Evolutionary conservation across 1,140 invertebrate species (phyloP).

Genomic region (Conus betulinus): DNA sequence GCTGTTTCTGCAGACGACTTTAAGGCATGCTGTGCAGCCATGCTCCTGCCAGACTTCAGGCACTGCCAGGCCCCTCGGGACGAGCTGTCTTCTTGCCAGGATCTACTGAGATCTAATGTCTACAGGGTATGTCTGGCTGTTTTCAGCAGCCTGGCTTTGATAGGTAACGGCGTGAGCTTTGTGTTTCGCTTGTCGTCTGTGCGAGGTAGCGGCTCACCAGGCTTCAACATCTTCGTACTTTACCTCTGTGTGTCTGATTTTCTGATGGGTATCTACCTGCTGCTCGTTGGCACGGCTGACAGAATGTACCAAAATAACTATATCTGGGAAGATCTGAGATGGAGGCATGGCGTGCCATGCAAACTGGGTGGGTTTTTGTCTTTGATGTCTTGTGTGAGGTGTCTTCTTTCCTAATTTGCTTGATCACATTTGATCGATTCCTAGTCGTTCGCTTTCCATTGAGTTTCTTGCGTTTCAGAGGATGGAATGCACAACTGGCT

Average conservation of each 20-base stretch:
- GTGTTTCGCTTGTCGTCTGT: not conserved
- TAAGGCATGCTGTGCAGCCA: slow-evolving; percentile 45
- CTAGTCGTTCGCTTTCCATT: not conserved
- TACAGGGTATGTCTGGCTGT: not conserved
- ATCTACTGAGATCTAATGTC: not conserved
- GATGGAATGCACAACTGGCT: not conserved
- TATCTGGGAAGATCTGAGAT: not conserved
- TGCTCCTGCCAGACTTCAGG: slow-evolving; percentile 16
- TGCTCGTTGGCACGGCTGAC: not conserved
- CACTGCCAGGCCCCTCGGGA: slow-evolving; percentile 41
- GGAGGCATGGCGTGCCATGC: not conserved
- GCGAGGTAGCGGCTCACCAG: not conserved
- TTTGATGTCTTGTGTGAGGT: not conserved
- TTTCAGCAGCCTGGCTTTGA: not conserved
- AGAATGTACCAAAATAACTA: not conserved
- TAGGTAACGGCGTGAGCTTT: not conserved
- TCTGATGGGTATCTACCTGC: not conserved
- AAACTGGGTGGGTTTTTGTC: not conserved
- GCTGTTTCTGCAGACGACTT: slow-evolving; percentile 39
- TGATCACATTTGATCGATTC: not conserved
- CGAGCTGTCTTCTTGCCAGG: slow-evolving; percentile 1
- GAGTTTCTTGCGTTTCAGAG: not conserved
- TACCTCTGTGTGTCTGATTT: not conserved
- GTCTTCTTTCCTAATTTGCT: not conserved
- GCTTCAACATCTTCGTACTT: not conserved